A percentile compares a stretch with the other conserved stretches of the same genome.
phyloP scores from a whole-genome alignment of 1,140 invertebrate species.

The Fopius arisanus region DNA sequence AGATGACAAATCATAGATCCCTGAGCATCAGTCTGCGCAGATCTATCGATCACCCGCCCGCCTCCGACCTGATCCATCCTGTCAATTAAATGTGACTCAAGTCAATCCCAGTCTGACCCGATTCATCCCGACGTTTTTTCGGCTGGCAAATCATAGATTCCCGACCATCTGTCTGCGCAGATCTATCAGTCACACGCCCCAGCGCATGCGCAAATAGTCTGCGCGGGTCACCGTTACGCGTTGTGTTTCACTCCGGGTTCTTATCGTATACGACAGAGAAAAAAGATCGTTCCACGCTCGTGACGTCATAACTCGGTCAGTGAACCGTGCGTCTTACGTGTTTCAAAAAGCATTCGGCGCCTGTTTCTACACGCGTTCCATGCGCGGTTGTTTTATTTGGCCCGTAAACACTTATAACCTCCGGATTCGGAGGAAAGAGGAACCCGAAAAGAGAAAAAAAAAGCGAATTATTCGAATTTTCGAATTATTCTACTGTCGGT shows the following conservation, averaged over 20 bases:
- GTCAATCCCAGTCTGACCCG: too few species aligned
- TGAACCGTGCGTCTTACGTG: conserved; percentile 53
- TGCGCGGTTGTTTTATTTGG: not conserved
- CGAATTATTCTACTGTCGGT: not conserved
- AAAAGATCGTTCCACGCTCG: conserved; percentile 19
- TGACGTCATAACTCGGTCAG: conserved; percentile 57
- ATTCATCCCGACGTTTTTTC: too few species aligned
- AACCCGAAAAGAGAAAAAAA: not conserved
- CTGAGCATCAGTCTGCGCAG: too few species aligned
- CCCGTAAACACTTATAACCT: not conserved
- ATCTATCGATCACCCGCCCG: too few species aligned
- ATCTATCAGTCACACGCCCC: not conserved
- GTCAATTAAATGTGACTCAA: too few species aligned
- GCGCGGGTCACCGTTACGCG: conserved; percentile 15
- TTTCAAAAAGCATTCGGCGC: conserved; percentile 52
- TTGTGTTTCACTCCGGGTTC: not conserved
- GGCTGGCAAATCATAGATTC: not conserved
- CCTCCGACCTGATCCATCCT: too few species aligned
- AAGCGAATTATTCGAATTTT: not conserved
- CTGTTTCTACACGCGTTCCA: conserved; percentile 29
- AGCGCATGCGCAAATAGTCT: conserved; percentile 6
- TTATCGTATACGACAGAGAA: conserved; percentile 2
- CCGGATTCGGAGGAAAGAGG: not conserved
- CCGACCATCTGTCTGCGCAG: not conserved
- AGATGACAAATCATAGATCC: too few species aligned